Evolutionary conservation across 2,113 vertebrate genomes (phyloP).

Genomic region (Heloderma charlesbogerti): DNA sequence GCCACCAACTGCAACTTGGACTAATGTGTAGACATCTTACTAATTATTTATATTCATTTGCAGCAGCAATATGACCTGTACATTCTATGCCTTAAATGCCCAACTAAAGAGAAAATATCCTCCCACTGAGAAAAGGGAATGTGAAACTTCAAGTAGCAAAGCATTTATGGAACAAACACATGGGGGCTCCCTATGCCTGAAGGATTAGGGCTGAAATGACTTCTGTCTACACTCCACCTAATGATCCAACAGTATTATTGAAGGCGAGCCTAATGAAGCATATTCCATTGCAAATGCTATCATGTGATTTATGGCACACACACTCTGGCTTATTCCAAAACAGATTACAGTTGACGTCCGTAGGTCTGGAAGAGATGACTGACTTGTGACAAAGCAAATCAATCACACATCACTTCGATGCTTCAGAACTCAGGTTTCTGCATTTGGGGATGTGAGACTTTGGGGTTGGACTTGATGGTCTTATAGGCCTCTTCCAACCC

Average conservation of each 20-base stretch:
- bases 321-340: conserved; percentile 41
- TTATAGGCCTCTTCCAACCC: too few relatives aligned
- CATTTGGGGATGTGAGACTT: background rate
- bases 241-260: conserved; percentile 49
- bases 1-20: background rate
- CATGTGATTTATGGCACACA: conserved; percentile 38
- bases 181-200: conserved; percentile 51
- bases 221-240: conserved; percentile 46
- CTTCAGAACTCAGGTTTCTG: background rate
- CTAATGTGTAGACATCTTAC: background rate
- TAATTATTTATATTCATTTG: background rate
- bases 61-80: background rate
- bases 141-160: conserved; percentile 8
- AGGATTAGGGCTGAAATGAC: conserved; percentile 38
- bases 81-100: background rate
- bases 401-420: conserved; percentile 9
- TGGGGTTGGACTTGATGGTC: too few relatives aligned
- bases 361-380: background rate
- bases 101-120: conserved; percentile 51
- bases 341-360: background rate
- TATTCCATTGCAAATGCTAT: conserved; percentile 37
- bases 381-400: conserved; percentile 29
- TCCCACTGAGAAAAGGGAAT: conserved; percentile 41
- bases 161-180: conserved; percentile 59
- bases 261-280: conserved; percentile 65